Conservation (phyloP, 2,113 vertebrate genomes). For the Mesembrinibis cayennensis region DNA sequence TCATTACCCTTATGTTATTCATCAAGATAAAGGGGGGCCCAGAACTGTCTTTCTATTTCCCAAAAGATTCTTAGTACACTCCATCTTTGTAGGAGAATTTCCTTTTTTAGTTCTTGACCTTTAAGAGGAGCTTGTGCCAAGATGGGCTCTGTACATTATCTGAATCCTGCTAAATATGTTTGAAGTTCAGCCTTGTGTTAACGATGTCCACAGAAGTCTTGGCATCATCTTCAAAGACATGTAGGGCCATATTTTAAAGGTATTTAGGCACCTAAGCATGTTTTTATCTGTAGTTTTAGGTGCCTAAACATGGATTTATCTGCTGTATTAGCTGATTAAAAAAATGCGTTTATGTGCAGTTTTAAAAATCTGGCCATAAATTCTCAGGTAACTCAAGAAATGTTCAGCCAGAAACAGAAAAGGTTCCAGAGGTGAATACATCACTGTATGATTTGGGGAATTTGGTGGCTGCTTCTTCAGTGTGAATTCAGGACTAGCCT, state of each 20-base stretch:
- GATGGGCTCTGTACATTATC: conserved; percentile 35
- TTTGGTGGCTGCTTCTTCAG: conserved; percentile 2
- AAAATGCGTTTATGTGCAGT: conserved; percentile 29
- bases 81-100: conserved; percentile 44
- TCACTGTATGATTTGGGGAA: not conserved
- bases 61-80: conserved; percentile 8
- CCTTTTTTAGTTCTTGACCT: conserved; percentile 64
- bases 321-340: conserved; percentile 29
- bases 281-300: conserved; percentile 56
- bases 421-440: not conserved
- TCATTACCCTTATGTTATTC: conserved; percentile 26
- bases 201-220: conserved; percentile 40
- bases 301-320: conserved; percentile 57
- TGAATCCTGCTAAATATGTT: conserved; percentile 26
- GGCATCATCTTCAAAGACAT: conserved; percentile 53
- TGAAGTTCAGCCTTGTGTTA: conserved; percentile 38
- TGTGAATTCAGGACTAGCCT: not conserved
- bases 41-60: conserved; percentile 22
- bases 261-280: conserved; percentile 62
- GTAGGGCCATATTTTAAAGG: conserved; percentile 38
- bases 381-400: conserved; percentile 47
- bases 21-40: conserved; percentile 41
- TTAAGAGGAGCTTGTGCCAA: conserved; percentile 37
- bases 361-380: conserved; percentile 47
- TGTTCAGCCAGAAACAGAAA: not conserved